Conservation (phyloP, 2,888 invertebrate genomes). For the Philhelius pedissequus region DNA sequence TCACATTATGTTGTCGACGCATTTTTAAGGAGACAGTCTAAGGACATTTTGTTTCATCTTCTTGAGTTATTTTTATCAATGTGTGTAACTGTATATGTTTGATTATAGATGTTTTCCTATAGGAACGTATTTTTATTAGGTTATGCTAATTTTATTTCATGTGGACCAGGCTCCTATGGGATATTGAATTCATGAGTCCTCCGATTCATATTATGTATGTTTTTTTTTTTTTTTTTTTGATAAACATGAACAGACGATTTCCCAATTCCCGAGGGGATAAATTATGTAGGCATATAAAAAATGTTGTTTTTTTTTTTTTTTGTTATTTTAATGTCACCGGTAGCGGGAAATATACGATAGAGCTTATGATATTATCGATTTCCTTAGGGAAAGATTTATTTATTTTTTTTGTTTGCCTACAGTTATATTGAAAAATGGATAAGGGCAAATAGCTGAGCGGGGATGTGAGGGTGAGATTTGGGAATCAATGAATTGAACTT, state of each 20-base stretch:
- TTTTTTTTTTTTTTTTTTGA: neutral
- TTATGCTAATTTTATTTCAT: constrained; percentile 50
- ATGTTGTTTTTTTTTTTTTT: neutral
- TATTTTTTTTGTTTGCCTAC: constrained; percentile 1
- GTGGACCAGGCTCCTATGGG: constrained; percentile 27
- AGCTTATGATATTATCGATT: constrained; percentile 53
- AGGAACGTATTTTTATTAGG: constrained; percentile 27
- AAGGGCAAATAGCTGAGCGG: neutral
- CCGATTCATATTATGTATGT: neutral
- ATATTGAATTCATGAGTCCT: constrained; percentile 56
- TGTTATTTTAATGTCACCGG: neutral
- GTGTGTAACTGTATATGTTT: neutral
- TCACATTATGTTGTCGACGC: neutral
- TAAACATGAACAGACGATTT: constrained; percentile 7
- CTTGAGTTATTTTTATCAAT: neutral
- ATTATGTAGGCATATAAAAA: neutral
- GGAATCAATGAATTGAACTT: constrained; percentile 40
- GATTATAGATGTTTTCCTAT: constrained; percentile 21
- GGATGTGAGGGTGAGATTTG: constrained; percentile 2
- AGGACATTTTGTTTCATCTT: neutral
- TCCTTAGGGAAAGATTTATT: constrained; percentile 27
- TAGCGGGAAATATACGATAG: constrained; percentile 15
- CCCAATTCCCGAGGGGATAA: constrained; percentile 5
- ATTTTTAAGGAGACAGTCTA: neutral
- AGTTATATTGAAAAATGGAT: neutral